Percentiles rank a stretch among this genome's conserved stretches.
Evolutionary conservation across 2,113 vertebrate genomes (phyloP).

Genomic region (Mastomys natalensis): DNA sequence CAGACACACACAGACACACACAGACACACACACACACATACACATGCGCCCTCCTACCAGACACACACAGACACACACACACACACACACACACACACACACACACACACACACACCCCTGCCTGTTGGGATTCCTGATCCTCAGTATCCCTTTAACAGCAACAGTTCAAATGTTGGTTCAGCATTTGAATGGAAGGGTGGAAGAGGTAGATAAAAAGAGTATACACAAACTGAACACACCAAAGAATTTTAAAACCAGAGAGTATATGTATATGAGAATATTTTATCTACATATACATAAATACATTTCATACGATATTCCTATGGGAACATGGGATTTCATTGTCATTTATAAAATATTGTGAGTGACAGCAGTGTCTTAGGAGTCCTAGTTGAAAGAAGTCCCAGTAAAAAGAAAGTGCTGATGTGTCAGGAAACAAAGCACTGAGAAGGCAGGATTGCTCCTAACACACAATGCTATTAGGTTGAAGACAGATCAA

Average conservation of each 20-base stretch:
- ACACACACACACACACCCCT: background rate
- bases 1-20: background rate
- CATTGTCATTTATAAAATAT: background rate
- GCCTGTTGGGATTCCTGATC: background rate
- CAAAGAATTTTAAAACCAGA: conserved; percentile 5
- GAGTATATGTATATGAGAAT: background rate
- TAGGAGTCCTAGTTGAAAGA: background rate
- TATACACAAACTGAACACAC: background rate
- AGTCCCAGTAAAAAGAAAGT: background rate
- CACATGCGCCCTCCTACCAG: background rate
- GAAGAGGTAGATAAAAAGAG: background rate
- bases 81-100: background rate
- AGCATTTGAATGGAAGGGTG: too few species aligned
- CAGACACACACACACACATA: background rate
- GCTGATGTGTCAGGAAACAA: background rate
- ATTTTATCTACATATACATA: background rate
- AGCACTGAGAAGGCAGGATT: background rate
- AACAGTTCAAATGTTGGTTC: conserved; percentile 24
- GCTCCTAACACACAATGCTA: background rate
- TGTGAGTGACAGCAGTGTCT: background rate
- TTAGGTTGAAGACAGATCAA: background rate
- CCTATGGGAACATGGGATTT: background rate
- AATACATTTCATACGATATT: background rate
- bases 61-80: too few species aligned
- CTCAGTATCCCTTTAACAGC: conserved; percentile 4